These are phyloP conservation scores for Sigmodon hispidus DNA, from an alignment of 2,113 vertebrate species.

Conservation along the genomic window DNA sequence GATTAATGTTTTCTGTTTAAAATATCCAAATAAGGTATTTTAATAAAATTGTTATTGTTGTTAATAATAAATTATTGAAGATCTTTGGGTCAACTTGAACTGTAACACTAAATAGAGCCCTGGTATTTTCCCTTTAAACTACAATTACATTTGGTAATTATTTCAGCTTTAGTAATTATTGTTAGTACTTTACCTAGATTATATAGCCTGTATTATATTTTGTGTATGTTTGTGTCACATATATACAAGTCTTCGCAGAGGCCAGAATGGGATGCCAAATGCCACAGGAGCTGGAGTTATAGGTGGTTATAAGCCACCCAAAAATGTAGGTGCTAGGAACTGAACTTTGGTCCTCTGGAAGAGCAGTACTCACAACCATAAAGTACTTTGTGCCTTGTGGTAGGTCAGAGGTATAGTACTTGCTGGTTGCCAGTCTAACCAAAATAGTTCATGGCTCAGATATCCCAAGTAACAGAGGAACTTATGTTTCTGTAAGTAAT, in stretches of 20 bases:
- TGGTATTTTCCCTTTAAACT: neutral
- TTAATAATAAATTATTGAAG: neutral
- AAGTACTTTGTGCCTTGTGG: neutral
- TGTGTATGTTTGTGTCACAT: neutral
- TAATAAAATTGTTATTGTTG: neutral
- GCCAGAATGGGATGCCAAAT: neutral
- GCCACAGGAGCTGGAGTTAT: neutral
- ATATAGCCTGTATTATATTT: neutral
- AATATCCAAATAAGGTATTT: neutral
- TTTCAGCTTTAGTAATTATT: neutral
- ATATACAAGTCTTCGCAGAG: neutral
- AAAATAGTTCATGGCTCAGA: neutral
- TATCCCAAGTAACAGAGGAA: neutral
- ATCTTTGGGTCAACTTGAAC: neutral
- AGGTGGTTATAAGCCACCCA: neutral
- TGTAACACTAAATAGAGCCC: neutral
- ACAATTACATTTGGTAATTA: neutral
- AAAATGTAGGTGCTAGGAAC: neutral
- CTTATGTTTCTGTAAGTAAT: neutral
- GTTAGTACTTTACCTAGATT: neutral
- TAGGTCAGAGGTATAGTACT: neutral
- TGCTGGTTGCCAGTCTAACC: neutral
- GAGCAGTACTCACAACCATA: neutral
- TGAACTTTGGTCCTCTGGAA: neutral
- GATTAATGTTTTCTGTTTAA: conserved; percentile 19